phyloP scores from a whole-genome alignment of 2,113 vertebrate species.

The Serilophus lunatus region DNA sequence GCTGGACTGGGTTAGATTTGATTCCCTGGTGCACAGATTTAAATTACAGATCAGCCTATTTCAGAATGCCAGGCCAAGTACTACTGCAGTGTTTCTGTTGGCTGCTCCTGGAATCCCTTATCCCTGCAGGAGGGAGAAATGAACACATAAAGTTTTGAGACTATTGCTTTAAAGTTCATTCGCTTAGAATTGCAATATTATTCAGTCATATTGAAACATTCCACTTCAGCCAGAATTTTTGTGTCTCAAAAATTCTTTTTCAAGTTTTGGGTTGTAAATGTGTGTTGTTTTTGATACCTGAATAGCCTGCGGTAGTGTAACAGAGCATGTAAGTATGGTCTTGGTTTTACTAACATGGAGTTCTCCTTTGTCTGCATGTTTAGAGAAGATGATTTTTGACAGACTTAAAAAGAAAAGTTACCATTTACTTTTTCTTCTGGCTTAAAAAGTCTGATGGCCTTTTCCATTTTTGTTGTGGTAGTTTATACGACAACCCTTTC shows the following conservation, averaged over 20 bases:
- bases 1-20: background rate
- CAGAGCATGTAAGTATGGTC: background rate
- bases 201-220: background rate
- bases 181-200: background rate
- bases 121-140: background rate
- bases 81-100: background rate
- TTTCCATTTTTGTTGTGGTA: constrained; percentile 74
- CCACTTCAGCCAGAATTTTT: background rate
- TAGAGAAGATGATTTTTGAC: background rate
- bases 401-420: background rate
- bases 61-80: background rate
- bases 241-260: background rate
- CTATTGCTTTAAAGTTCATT: background rate
- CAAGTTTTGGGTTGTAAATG: background rate
- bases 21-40: background rate
- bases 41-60: background rate
- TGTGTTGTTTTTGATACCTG: background rate
- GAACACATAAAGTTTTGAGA: background rate
- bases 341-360: background rate
- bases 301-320: background rate
- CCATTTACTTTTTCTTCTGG: background rate
- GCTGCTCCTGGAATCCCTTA: background rate
- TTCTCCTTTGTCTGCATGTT: constrained; percentile 31
- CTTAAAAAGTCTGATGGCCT: constrained; percentile 57
- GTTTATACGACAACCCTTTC: constrained; percentile 84